Evolutionary conservation across 2,797 vertebrate species (phyloP).

Genomic region (Etheostoma nigrum): DNA sequence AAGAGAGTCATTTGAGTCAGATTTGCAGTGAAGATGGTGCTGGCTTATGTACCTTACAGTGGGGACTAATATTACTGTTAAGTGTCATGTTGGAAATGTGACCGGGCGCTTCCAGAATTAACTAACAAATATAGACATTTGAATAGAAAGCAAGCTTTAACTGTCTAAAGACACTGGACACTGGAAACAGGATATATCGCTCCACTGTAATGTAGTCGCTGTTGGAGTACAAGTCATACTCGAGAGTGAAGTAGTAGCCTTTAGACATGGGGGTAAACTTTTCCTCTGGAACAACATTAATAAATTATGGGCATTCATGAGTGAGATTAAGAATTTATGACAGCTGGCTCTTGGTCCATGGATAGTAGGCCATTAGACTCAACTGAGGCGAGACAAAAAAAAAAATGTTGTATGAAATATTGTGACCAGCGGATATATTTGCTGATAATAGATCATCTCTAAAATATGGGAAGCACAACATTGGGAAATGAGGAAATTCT

Average conservation of each 20-base stretch:
- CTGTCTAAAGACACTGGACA: slow-evolving; percentile 56
- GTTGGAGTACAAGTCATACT: slow-evolving; percentile 55
- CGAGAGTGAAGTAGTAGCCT: slow-evolving; percentile 52
- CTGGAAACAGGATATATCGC: slow-evolving; percentile 64
- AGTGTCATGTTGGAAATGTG: slow-evolving; percentile 31
- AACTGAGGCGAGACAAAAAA: slow-evolving; percentile 32
- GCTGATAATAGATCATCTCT: slow-evolving; percentile 19
- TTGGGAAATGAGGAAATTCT: not conserved
- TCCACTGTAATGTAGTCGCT: slow-evolving; percentile 48
- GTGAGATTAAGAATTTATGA: slow-evolving; percentile 85
- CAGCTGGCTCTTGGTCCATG: slow-evolving; percentile 76
- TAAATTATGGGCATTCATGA: slow-evolving; percentile 83
- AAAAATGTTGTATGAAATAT: slow-evolving; percentile 26
- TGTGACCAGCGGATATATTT: not conserved
- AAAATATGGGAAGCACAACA: slow-evolving; percentile 13
- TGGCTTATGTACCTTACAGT: slow-evolving; percentile 39
- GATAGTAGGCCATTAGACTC: slow-evolving; percentile 50
- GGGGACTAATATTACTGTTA: slow-evolving; percentile 51
- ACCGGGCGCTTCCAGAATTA: slow-evolving; percentile 29
- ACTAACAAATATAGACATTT: slow-evolving; percentile 21
- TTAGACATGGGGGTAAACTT: slow-evolving; percentile 69
- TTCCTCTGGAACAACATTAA: slow-evolving; percentile 79
- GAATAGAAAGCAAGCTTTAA: slow-evolving; percentile 45
- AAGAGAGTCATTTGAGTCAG: slow-evolving; percentile 70
- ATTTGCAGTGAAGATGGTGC: slow-evolving; percentile 64